Evolutionary conservation across 2,888 invertebrate genomes (phyloP).

Genomic region (Pediacus dermestoides): DNA sequence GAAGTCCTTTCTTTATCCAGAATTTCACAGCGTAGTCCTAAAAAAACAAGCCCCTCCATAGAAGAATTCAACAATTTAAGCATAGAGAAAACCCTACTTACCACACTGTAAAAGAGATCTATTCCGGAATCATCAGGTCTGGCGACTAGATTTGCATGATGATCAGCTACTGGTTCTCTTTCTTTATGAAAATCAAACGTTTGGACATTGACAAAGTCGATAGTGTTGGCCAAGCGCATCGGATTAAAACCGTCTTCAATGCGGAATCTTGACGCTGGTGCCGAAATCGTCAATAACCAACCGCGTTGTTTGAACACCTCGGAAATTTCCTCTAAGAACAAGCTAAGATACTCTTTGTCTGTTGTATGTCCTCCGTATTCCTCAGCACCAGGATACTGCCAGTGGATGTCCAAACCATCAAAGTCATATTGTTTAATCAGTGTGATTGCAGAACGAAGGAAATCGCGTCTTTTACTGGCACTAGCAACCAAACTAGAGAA

Average conservation of each 20-base stretch:
- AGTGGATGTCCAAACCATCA: slow-evolving; percentile 79
- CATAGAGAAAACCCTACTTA: no score
- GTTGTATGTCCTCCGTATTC: slow-evolving; percentile 48
- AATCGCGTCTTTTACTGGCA: slow-evolving; percentile 54
- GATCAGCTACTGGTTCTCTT: slow-evolving; percentile 48
- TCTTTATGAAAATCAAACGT: slow-evolving; percentile 61
- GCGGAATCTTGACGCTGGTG: slow-evolving; percentile 61
- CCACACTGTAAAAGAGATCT: slow-evolving; percentile 55
- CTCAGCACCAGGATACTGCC: slow-evolving; percentile 66
- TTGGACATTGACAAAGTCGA: slow-evolving; percentile 67
- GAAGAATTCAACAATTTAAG: no score
- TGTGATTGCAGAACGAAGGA: slow-evolving; percentile 61
- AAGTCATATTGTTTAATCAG: slow-evolving; percentile 68
- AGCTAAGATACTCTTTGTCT: slow-evolving; percentile 49
- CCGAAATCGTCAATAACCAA: slow-evolving; percentile 51
- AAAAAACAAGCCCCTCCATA: no score
- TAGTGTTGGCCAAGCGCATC: slow-evolving; percentile 56
- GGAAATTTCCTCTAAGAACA: slow-evolving; percentile 57
- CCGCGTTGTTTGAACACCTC: slow-evolving; percentile 53
- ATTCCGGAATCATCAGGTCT: slow-evolving; percentile 52
- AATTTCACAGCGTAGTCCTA: slow-evolving; percentile 68
- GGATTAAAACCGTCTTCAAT: slow-evolving; percentile 67
- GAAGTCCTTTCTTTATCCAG: slow-evolving; percentile 62
- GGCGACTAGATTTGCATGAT: slow-evolving; percentile 53
- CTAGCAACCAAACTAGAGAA: slow-evolving; percentile 62